A percentile compares a stretch with the other conserved stretches of the same genome.
Evolutionary conservation across 2,888 invertebrate genomes (phyloP).

Genomic region (Alloscopus bannaensis): DNA sequence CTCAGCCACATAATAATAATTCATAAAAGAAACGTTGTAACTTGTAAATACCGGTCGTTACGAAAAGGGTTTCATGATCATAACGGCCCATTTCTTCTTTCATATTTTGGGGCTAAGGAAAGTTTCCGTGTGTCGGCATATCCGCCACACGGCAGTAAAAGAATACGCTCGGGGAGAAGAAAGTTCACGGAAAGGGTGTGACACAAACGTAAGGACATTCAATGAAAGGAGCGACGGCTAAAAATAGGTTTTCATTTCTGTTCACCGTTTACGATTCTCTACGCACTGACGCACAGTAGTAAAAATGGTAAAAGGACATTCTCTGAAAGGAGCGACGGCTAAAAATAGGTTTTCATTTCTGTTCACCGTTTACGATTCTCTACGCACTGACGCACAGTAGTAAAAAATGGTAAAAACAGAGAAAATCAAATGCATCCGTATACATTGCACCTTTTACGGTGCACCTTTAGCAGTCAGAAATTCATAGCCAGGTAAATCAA

Average conservation of each 20-base stretch:
- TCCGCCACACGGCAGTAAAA: neutral
- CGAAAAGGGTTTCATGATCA: constrained; percentile 24
- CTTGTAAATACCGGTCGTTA: constrained; percentile 58
- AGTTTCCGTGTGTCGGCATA: constrained; percentile 14
- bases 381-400: neutral
- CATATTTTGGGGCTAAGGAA: constrained; percentile 14
- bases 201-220: no score
- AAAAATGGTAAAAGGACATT: neutral
- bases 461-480: constrained; percentile 1
- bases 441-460: neutral
- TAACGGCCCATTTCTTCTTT: constrained; percentile 31
- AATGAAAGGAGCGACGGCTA: no score
- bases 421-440: neutral
- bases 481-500: constrained; percentile 58
- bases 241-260: neutral
- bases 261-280: neutral
- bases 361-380: neutral
- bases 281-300: neutral
- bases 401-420: neutral
- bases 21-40: constrained; percentile 34
- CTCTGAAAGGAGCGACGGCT: no score
- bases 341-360: neutral
- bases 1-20: constrained; percentile 46
- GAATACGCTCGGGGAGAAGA: neutral
- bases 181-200: no score